Base-by-base conservation (phyloP, 2,888 invertebrate genomes). In the Serripes groenlandicus region DNA sequence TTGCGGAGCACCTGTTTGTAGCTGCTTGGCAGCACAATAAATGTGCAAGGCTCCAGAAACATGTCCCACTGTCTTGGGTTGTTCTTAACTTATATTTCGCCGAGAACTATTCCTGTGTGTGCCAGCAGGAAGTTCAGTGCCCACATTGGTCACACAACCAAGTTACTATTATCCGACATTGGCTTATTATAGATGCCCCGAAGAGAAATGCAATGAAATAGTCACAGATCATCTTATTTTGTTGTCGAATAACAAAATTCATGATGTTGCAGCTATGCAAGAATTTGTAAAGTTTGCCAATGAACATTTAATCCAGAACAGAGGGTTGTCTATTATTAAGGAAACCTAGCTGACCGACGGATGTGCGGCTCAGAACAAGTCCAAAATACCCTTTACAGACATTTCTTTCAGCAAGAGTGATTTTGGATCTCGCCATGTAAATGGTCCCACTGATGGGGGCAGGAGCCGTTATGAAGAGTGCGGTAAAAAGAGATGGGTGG, bases 391-490 rank as follows among this genome's bases (percentile, higher is more conserved):
- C 49, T 83, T 83, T 71, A 66, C 77, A 30, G 84, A 81, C 73
- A 75, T 81, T 18, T 66, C 75, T 18, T 56, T 62, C n/a, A 35
- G 80, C 23, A 23, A 71, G 21, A 78, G n/a, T 9, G 81, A 81
- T 30, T 28, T 75, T 64, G 81, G 78, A 4, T 75, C 79, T 1
- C 49, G 62, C 5, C 62, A 62, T 62, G 74, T 60, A 26, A 81
- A 81, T 28, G 81, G 81, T 0, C 82, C 79, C 23, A 82, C 75
- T 49, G 81, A 85, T 75, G 82, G 79, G n/a, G 18, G 85, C 78
- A 58, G 60, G 56, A 32, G 75, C 73, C 7, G 81, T 81, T 15
- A 52, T 84, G 28, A 78, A 81, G 28, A 78, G 76, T 64, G 68
- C 32, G 32, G 78, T 66, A 2, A 73, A 32, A n/a, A 62, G 72